A percentile compares a stretch with the other conserved stretches of the same genome.
These are phyloP conservation scores for Atopsyche davidsoni DNA, from an alignment of 1,140 invertebrate species.

Conservation along the genomic window DNA sequence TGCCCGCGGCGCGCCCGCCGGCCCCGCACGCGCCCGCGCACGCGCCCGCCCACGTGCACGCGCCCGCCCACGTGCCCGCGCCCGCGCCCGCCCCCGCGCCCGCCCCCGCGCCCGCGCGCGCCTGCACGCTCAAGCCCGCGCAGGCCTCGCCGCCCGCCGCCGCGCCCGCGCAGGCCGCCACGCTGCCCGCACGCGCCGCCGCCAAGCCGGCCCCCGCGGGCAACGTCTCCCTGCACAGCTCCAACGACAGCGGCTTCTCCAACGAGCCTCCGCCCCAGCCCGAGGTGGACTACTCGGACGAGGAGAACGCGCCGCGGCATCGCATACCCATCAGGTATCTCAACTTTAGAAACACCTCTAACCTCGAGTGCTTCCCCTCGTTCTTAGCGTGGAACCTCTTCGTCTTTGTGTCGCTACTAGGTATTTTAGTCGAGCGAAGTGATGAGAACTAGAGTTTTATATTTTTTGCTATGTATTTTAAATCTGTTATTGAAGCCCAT, in stretches of 20 bases:
- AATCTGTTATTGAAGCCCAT: too few species aligned
- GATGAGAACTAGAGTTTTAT: too few species aligned
- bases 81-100: slow-evolving; percentile 36
- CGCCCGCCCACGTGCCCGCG: slow-evolving; percentile 33
- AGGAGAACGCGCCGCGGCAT: slow-evolving; percentile 60
- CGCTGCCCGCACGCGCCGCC: slow-evolving; percentile 37
- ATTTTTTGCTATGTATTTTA: too few species aligned
- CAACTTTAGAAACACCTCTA: slow-evolving; percentile 6
- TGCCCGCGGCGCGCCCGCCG: slow-evolving; percentile 51
- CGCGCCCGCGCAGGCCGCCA: slow-evolving; percentile 41
- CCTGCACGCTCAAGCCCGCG: slow-evolving; percentile 41
- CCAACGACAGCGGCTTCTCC: slow-evolving; percentile 86
- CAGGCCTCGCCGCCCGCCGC: slow-evolving; percentile 40
- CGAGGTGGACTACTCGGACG: slow-evolving; percentile 84
- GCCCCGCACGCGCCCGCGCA: slow-evolving; percentile 57
- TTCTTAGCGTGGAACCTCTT: too few species aligned
- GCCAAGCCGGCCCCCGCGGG: slow-evolving; percentile 50
- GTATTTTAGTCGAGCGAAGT: too few species aligned
- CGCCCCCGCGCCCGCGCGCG: slow-evolving; percentile 45
- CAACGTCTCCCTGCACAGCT: slow-evolving; percentile 77
- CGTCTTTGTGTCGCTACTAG: too few species aligned
- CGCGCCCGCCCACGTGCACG: slow-evolving; percentile 37
- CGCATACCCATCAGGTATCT: slow-evolving; percentile 65
- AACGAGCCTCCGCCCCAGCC: slow-evolving; percentile 83
- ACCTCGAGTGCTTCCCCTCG: too few species aligned